These are phyloP conservation scores for Elaphurus davidianus DNA, from an alignment of 2,113 vertebrate species.

Conservation along the genomic window DNA sequence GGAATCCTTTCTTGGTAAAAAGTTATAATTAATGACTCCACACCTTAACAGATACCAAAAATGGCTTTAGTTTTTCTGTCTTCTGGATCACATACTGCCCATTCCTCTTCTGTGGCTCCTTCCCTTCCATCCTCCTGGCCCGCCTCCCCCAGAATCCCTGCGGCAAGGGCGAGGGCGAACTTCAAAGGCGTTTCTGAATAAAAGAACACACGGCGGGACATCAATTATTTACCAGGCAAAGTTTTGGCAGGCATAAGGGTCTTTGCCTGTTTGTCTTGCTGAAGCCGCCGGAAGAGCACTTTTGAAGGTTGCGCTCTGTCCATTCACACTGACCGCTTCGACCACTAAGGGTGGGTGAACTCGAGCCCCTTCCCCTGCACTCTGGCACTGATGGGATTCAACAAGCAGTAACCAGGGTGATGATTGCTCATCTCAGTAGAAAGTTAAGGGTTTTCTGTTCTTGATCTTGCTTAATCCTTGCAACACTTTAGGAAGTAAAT, in stretches of 20 bases:
- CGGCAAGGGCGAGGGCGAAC: conserved; percentile 54
- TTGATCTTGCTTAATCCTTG: background rate
- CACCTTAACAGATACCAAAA: conserved; percentile 42
- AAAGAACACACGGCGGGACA: conserved; percentile 65
- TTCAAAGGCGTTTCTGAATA: conserved; percentile 76
- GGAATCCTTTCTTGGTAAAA: conserved; percentile 59
- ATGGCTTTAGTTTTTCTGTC: conserved; percentile 14
- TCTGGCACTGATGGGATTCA: background rate
- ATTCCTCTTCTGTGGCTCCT: background rate
- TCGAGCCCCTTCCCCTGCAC: background rate
- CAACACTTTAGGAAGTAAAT: background rate
- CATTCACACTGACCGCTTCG: fast-evolving
- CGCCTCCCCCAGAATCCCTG: background rate
- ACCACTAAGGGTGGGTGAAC: background rate
- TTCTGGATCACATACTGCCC: background rate
- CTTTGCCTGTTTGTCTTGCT: conserved; percentile 72
- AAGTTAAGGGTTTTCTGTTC: background rate
- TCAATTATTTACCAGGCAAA: conserved; percentile 78
- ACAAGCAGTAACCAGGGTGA: background rate
- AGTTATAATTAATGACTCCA: conserved; percentile 57
- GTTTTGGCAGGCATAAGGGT: conserved; percentile 70
- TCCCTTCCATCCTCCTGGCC: background rate
- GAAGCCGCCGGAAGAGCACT: conserved; percentile 13
- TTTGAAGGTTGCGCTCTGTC: background rate
- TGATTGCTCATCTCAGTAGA: fast-evolving